These are phyloP conservation scores for Orthosia cruda DNA, from an alignment of 2,888 invertebrate species.

Conservation along the genomic window DNA sequence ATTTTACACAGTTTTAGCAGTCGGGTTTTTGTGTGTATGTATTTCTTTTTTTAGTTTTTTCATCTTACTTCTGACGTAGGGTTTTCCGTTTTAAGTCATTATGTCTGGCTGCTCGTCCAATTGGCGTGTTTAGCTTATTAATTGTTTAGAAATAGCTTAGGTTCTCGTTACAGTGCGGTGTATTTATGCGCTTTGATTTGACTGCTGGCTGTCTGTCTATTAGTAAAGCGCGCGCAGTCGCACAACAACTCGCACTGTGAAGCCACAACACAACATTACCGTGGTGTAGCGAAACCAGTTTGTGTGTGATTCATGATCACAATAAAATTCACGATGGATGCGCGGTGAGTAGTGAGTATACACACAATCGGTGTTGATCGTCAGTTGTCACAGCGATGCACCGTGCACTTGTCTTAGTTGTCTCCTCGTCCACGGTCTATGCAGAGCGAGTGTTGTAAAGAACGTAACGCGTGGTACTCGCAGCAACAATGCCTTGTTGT, in stretches of 20 bases:
- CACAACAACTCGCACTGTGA: too few species aligned
- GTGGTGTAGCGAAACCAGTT: constrained; percentile 41
- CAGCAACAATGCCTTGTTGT: not conserved
- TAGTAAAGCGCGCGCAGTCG: not conserved
- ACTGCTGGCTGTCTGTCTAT: not conserved
- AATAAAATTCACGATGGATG: not conserved
- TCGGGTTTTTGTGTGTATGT: not conserved
- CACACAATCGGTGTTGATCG: too few species aligned
- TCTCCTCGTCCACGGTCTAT: not conserved
- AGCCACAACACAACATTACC: not conserved
- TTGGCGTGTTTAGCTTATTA: not conserved
- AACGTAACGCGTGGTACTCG: not conserved
- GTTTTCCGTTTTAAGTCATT: not conserved
- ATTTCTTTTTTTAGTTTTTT: not conserved
- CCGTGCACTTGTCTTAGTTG: constrained; percentile 3
- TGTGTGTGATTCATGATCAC: constrained; percentile 25
- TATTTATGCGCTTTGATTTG: not conserved
- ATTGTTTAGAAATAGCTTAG: not conserved
- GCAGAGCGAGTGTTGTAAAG: not conserved
- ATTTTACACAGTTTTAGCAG: too few species aligned
- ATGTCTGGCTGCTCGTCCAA: not conserved
- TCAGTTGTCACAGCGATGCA: not conserved
- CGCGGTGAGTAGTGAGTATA: too few species aligned
- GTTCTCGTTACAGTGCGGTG: not conserved
- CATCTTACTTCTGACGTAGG: not conserved